Evolutionary conservation across 2,888 invertebrate genomes (phyloP), one percentile per base, ranked within the genome.

Genomic region (Cetonia aurata): DNA sequence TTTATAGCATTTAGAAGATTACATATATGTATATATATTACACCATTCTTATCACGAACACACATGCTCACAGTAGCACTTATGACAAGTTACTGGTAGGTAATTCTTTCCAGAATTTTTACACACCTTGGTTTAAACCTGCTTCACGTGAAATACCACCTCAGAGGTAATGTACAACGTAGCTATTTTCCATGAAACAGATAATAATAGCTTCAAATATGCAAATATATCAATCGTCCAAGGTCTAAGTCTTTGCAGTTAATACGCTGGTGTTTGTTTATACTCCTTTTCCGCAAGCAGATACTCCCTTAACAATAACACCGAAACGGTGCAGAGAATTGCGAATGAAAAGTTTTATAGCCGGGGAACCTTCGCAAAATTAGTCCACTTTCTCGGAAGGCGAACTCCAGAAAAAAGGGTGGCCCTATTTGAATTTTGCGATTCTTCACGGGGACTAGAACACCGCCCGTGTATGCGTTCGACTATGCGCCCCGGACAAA

Each of bases 281-380:
- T 25, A 31, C 62, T 66, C 62, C 71, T 70, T 72, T 72, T 48
- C 55, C 52, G 57, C 65, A 70, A 71, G 71, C 69, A 74, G 71
- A 73, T 70, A 46, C 59, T 44, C 25, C 56, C 42, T 52, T 15
- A 62, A 67, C 53, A 71, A 74, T 19, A 73, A 70, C 69, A 73
- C 62, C 60, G 71, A 46, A 74, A 73, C 72, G 68, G 33, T 53
- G 55, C 68, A 8, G 37, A 37, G 71, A 57, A 52, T 57, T 74
- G 53, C 65, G 69, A 70, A 68, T 75, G 69, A 77, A 75, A 74
- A 77, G 76, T 71, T 78, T 78, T 78, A 78, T 76, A 76, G 74
- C 15, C 77, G 65, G 68, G 72, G 37, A 72, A 74, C 70, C 67
- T 62, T 69, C 71, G 73, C 71, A 69, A 66, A 71, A 68, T 71